A percentile compares a stretch with the other conserved stretches of the same genome.
phyloP scores from a whole-genome alignment of 2,797 vertebrate genomes.

The Galagoides demidoff region DNA sequence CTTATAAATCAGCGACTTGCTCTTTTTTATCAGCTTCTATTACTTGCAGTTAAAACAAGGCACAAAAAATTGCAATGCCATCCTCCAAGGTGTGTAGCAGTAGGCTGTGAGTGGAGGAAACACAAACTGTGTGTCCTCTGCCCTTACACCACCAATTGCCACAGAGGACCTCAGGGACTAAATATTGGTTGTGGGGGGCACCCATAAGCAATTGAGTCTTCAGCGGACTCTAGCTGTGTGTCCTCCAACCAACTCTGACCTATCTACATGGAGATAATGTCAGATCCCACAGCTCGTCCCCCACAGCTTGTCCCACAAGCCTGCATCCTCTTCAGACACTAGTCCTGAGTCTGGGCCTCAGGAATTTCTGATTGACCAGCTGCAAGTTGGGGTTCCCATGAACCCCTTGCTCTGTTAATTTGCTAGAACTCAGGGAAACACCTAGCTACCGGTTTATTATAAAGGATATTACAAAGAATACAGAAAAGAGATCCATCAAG shows the following conservation, averaged over 20 bases:
- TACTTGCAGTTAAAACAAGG: background rate
- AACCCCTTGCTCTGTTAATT: background rate
- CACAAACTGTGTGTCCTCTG: too few species aligned
- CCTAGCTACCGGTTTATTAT: background rate
- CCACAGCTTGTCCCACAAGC: background rate
- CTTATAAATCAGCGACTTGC: background rate
- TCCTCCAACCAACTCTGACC: background rate
- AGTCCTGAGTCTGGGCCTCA: background rate
- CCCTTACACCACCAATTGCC: background rate
- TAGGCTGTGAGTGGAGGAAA: background rate
- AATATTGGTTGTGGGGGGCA: background rate
- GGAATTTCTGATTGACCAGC: background rate
- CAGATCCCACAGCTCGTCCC: background rate
- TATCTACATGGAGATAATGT: background rate
- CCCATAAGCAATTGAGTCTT: background rate
- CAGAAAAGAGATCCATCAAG: background rate
- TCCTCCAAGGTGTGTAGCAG: background rate
- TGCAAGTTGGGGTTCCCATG: background rate
- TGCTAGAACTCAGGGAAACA: background rate
- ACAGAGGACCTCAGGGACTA: background rate
- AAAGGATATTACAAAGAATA: background rate
- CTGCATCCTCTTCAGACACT: background rate
- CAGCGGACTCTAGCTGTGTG: background rate
- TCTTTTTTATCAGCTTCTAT: background rate
- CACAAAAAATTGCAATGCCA: rapidly evolving